phyloP scores from a whole-genome alignment of 1,140 invertebrate species.

The Leptinotarsa undecemlineata region DNA sequence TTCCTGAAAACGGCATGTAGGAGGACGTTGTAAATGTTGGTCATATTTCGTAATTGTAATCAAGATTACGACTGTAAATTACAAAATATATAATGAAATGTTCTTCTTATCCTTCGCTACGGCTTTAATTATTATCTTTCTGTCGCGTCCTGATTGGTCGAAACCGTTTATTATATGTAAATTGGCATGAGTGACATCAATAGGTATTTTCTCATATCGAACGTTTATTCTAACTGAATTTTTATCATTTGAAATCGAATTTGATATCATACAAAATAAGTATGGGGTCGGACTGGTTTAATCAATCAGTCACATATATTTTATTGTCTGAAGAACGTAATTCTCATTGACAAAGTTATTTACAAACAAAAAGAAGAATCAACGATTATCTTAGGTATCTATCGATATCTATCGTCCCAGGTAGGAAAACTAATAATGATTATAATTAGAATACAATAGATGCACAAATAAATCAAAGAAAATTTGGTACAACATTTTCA shows the following conservation, averaged over 20 bases:
- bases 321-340: not conserved
- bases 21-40: constrained; percentile 51
- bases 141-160: not conserved
- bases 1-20: constrained; percentile 52
- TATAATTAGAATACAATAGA: no score
- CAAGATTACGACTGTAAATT: constrained; percentile 51
- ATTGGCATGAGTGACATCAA: not conserved
- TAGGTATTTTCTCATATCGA: not conserved
- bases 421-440: no score
- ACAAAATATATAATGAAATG: constrained; percentile 47
- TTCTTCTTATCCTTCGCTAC: constrained; percentile 27
- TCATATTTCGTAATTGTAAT: constrained; percentile 55
- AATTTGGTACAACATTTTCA: no score
- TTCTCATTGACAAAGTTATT: not conserved
- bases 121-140: constrained; percentile 37
- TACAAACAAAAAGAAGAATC: not conserved
- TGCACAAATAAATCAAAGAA: no score
- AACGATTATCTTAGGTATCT: not conserved
- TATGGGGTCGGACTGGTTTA: no score
- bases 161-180: constrained; percentile 26
- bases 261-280: not conserved
- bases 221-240: not conserved
- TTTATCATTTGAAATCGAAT: not conserved
- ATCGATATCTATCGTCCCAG: no score
- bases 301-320: not conserved